Evolutionary conservation across 1,140 invertebrate genomes (phyloP), one percentile per base, ranked within the genome.

Genomic region (Trichonephila clavipes): DNA sequence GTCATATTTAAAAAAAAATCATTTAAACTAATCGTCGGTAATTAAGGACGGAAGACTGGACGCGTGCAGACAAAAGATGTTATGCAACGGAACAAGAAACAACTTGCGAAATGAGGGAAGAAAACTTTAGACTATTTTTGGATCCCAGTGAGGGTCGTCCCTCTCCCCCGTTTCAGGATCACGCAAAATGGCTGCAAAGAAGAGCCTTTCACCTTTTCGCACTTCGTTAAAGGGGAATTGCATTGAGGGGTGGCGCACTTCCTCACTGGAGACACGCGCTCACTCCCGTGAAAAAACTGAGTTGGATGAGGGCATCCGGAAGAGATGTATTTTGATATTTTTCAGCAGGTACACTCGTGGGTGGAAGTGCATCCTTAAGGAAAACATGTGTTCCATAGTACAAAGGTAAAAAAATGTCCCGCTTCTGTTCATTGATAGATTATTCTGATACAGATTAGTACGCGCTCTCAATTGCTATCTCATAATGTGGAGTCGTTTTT

Each of bases 191-290:
- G 69, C 28, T 72, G 69, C 14, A 72, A 16, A 24, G 28, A 34
- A n/a, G 69, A 34, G 69, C 24, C 69, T 72, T 72, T 72, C 69
- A 72, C 69, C 69, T 34, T 72, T 72, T 72, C 69, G 69, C 69
- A 72, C 69, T 72, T 72, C 69, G 69, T 72, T 72, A 72, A 72
- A 72, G 69, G 69, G 64, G 69, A 28, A 34, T 2, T 4, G 69
- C 69, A 72, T 5, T 12, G 14, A 72, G 69, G 69, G 69, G 69
- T 72, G 69, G 24, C 69, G 12, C 69, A 28, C 69, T 72, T 72
- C 69, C 69, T n/a, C 24, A 28, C n/a, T 12, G 24, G 14, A 72
- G 69, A 34, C 69, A 72, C 69, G 69, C 69, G 69, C 69, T 72
- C 24, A 72, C 24, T 28, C 12, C 16, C 24, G 12, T 5, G 28